Conservation (phyloP, 2,113 vertebrate species). For the Lontra canadensis region DNA sequence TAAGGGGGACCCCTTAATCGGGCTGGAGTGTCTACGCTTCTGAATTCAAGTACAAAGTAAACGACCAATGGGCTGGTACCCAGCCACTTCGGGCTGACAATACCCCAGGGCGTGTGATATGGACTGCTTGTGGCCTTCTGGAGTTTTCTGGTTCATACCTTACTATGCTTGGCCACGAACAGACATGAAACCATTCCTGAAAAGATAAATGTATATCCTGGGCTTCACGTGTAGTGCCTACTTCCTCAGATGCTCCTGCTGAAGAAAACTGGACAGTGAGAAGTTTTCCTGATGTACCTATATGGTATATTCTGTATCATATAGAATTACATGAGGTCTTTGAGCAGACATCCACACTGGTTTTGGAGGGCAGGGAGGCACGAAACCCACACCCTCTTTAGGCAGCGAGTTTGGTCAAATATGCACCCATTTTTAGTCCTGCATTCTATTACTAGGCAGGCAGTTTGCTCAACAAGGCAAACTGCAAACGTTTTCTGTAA, state of each 20-base stretch:
- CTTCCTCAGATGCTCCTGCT: background rate
- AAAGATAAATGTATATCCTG: background rate
- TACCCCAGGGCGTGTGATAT: background rate
- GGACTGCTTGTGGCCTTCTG: background rate
- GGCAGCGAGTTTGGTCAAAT: background rate
- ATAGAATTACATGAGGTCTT: too few species aligned
- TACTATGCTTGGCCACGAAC: background rate
- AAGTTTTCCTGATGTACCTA: background rate
- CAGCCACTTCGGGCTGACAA: background rate
- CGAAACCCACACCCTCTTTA: slow-evolving; percentile 19
- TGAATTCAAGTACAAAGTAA: background rate
- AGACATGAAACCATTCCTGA: background rate
- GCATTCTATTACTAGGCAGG: background rate
- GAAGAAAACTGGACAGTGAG: background rate
- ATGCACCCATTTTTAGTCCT: slow-evolving; percentile 32
- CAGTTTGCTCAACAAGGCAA: slow-evolving; percentile 42
- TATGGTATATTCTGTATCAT: too few species aligned
- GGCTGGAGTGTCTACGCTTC: background rate
- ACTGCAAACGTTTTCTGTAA: slow-evolving; percentile 48
- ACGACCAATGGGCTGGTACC: background rate
- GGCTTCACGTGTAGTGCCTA: background rate
- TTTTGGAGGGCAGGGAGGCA: background rate
- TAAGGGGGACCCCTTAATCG: background rate
- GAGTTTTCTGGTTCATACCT: background rate
- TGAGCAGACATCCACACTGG: background rate